Conservation (phyloP, 2,113 vertebrate species). For the Tinamus guttatus region DNA sequence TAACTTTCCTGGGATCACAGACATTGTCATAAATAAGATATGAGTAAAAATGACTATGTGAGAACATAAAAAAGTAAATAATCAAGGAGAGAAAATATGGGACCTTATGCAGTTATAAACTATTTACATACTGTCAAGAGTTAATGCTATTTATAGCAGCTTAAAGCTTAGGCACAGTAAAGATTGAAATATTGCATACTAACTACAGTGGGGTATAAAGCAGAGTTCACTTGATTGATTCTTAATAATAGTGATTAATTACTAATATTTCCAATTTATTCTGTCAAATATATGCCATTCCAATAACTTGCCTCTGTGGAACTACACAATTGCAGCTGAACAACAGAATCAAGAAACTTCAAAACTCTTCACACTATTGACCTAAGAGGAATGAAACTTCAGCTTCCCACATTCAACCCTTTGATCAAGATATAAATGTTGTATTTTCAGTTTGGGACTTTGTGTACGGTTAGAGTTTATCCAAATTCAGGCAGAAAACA, state of each 20-base stretch:
- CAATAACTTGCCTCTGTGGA: background rate
- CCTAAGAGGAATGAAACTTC: background rate
- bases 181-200: background rate
- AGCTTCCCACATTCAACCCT: background rate
- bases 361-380: background rate
- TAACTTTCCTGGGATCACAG: background rate
- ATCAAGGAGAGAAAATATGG: background rate
- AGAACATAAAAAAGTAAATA: background rate
- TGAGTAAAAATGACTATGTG: background rate
- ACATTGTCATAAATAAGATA: background rate
- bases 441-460: background rate
- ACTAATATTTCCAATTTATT: background rate
- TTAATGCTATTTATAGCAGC: background rate
- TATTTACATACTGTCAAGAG: background rate
- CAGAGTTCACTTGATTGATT: background rate
- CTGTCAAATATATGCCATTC: background rate
- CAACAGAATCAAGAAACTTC: background rate
- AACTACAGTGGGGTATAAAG: background rate
- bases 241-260: background rate
- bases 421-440: background rate
- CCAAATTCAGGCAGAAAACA: background rate
- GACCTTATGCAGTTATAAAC: background rate
- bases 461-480: background rate
- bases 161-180: background rate
- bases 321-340: background rate